A percentile compares a stretch with the other conserved stretches of the same genome.
Evolutionary conservation across 2,888 invertebrate species (phyloP).

Genomic region (Himalopsyche japonica): DNA sequence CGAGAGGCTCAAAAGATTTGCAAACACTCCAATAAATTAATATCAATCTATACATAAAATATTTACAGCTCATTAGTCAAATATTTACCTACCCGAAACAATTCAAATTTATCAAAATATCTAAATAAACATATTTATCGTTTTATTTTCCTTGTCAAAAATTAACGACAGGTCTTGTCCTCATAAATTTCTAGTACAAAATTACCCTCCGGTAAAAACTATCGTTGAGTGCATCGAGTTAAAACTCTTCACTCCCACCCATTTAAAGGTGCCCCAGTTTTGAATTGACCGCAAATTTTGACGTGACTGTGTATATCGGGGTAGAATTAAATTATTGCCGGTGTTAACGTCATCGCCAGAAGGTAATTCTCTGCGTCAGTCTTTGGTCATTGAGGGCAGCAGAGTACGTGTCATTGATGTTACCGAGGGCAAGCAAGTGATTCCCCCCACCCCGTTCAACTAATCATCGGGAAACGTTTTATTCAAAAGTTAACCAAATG

Average conservation of each 20-base stretch:
- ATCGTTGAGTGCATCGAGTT: neutral
- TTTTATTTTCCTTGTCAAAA: too few species aligned
- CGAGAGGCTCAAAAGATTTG: too few species aligned
- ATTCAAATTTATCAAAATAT: too few species aligned
- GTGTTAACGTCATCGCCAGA: neutral
- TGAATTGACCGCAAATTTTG: neutral
- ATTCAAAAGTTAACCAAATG: too few species aligned
- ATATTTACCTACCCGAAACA: too few species aligned
- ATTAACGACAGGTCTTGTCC: too few species aligned
- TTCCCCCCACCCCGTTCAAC: neutral
- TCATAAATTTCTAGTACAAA: too few species aligned
- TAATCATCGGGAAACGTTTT: too few species aligned
- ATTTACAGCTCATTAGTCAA: too few species aligned
- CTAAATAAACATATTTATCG: too few species aligned
- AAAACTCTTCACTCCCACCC: neutral
- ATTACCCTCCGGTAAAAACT: neutral
- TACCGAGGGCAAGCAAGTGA: neutral
- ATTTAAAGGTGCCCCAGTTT: neutral
- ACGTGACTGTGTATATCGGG: neutral
- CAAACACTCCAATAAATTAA: too few species aligned
- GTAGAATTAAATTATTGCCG: neutral
- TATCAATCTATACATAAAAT: too few species aligned
- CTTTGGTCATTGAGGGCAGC: neutral
- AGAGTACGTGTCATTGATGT: neutral
- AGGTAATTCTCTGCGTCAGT: neutral